phyloP scores from a whole-genome alignment of 1,140 invertebrate species.

The Neotoxoptera formosana region DNA sequence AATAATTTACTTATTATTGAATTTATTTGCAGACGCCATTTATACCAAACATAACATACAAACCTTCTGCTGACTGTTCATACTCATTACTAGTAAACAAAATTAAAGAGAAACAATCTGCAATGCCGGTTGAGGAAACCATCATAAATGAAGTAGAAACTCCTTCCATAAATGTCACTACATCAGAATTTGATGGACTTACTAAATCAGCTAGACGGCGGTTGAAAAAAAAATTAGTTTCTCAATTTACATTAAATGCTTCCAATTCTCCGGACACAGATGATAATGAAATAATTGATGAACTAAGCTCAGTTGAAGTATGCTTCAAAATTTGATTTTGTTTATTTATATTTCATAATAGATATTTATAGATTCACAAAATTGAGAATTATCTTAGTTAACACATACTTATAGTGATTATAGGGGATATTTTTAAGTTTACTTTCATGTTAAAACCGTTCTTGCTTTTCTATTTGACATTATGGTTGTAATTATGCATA shows the following conservation, averaged over 20 bases:
- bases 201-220: conserved; percentile 58
- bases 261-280: conserved; percentile 24
- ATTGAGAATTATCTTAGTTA: not conserved
- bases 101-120: conserved; percentile 74
- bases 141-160: conserved; percentile 35
- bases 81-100: conserved; percentile 85
- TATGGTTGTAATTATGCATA: not conserved
- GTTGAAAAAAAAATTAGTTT: conserved; percentile 53
- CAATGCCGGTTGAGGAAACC: conserved; percentile 43
- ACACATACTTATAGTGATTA: not conserved
- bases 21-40: conserved; percentile 68
- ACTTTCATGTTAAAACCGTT: not conserved
- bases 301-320: conserved; percentile 36
- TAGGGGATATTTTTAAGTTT: not conserved
- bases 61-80: conserved; percentile 82
- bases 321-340: not conserved
- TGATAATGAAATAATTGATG: conserved; percentile 6
- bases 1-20: conserved; percentile 55
- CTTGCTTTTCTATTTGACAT: not conserved
- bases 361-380: not conserved
- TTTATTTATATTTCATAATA: not conserved
- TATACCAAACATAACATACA: conserved; percentile 76
- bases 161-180: not conserved
- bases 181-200: conserved; percentile 53
- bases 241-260: conserved; percentile 40